Base-by-base conservation (phyloP, 2,888 invertebrate genomes). In the Chelonus formosanus region DNA sequence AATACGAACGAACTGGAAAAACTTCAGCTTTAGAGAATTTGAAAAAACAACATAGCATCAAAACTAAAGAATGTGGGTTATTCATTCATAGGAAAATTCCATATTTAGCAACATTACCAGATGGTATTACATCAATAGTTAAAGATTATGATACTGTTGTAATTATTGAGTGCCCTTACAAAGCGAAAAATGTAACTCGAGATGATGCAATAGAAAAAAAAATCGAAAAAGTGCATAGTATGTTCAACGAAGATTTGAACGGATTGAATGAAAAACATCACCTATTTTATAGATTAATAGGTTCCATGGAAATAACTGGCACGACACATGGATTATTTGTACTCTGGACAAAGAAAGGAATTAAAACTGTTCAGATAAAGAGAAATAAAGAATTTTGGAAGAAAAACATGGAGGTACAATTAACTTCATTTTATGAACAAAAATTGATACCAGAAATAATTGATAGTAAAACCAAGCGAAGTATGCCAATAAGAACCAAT, bases 391-490 rank as follows among this genome's bases (percentile, higher is more conserved):
- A 52, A n/a, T 70, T 70, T 36, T 70, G 71, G 72, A 6, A 34
- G 5, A 7, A 5, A 4, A 59, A 68, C 56, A 72, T 71, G 70
- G 57, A 65, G 34, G 5, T 5, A 3, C 36, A 53, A 8, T 50
- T 70, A 20, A n/a, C 6, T 8, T 43, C 50, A 3, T 69, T 72
- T 43, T 71, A 68, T 31, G n/a, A 44, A 34, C 8, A 70, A 3
- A 67, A 65, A 47, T 47, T 72, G 6, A 43, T 70, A 7, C 70
- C 71, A 1, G 71, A 72, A 61, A 44, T 72, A 3, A 40, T 69
- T 3, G 70, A 72, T 52, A 52, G 66, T 43, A 47, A 69, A 31
- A 20, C 40, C 7, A 32, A 45, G 5, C 8, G 66, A 20, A 45
- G 20, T 5, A 66, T 66, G 66, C 45, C 56, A 3, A 61, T 66